phyloP scores from a whole-genome alignment of 2,797 vertebrate species.

The Heterohyrax brucei region DNA sequence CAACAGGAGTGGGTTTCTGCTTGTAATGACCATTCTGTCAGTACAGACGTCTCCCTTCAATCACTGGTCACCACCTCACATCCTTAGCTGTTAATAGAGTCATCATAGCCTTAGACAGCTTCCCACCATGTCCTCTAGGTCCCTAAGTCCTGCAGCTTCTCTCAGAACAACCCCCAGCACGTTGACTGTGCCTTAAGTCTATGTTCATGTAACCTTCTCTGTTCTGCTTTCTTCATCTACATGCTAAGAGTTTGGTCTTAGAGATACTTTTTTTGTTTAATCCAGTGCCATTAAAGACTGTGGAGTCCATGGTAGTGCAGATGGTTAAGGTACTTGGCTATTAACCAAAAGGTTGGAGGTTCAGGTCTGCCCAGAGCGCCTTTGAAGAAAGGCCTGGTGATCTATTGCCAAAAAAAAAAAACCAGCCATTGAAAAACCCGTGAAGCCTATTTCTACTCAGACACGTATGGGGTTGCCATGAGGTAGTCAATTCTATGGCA shows the following conservation, averaged over 20 bases:
- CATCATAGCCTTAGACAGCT: neutral
- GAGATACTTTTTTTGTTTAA: constrained; percentile 10
- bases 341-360: neutral
- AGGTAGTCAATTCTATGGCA: too few species aligned
- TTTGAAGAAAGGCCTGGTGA: too few species aligned
- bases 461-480: too few species aligned
- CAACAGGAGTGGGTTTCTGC: too few species aligned
- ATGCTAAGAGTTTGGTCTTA: neutral
- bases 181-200: neutral
- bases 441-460: too few species aligned
- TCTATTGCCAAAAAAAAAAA: too few species aligned
- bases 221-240: neutral
- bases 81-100: neutral
- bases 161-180: neutral
- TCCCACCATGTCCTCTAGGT: neutral
- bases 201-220: neutral
- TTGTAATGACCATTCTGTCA: neutral
- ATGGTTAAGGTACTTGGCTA: neutral
- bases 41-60: neutral
- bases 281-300: neutral
- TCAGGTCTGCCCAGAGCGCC: neutral
- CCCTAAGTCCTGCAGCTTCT: neutral
- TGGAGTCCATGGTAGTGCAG: neutral
- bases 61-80: neutral
- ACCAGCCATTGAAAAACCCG: too few species aligned